phyloP scores from a whole-genome alignment of 2,113 vertebrate genomes.

The Otis tarda region DNA sequence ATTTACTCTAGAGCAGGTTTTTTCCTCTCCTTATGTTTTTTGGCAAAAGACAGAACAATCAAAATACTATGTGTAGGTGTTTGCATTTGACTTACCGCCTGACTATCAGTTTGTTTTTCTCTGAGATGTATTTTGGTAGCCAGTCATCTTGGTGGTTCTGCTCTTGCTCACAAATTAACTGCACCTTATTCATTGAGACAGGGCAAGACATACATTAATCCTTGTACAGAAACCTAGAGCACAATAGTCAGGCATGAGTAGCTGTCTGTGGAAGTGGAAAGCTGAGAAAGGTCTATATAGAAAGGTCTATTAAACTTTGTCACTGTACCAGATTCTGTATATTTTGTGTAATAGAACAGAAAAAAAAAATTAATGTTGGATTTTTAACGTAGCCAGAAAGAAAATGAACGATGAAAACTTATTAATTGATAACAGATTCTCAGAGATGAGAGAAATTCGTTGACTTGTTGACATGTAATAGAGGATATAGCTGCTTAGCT shows the following conservation, averaged over 20 bases:
- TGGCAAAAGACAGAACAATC: too few relatives aligned
- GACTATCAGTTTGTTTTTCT: not conserved
- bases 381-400: not conserved
- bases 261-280: not conserved
- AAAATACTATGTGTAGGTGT: not conserved
- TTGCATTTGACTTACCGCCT: not conserved
- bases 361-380: not conserved
- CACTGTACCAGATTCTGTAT: not conserved
- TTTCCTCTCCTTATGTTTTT: not conserved
- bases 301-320: not conserved
- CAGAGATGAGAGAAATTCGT: not conserved
- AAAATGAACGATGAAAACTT: not conserved
- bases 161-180: not conserved
- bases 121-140: not conserved
- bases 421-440: not conserved
- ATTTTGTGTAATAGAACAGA: not conserved
- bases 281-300: not conserved
- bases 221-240: not conserved
- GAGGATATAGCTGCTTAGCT: not conserved
- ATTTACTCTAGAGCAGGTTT: not conserved
- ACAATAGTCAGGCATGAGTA: not conserved
- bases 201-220: not conserved
- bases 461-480: not conserved
- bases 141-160: not conserved
- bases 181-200: not conserved